These are phyloP conservation scores for Pogoniulus pusillus DNA, from an alignment of 2,797 vertebrate species.

Conservation along the genomic window DNA sequence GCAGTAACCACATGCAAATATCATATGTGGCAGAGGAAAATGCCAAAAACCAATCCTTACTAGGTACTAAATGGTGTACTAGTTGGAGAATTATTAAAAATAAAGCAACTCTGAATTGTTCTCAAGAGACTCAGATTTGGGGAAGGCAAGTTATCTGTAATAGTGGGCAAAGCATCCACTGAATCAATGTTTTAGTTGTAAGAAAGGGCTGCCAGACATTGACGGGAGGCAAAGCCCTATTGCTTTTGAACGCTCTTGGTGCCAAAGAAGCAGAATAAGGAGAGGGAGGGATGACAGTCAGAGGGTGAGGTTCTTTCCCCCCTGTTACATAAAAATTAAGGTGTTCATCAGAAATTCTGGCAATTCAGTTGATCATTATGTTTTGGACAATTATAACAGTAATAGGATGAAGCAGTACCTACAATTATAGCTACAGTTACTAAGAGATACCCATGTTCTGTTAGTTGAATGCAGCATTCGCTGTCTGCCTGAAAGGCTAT, in stretches of 20 bases:
- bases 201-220: neutral
- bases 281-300: neutral
- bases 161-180: conserved; percentile 26
- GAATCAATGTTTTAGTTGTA: conserved; percentile 26
- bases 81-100: neutral
- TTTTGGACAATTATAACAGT: neutral
- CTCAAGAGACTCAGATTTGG: neutral
- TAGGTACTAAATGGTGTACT: neutral
- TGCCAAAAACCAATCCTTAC: neutral
- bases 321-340: neutral
- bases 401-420: conserved; percentile 14
- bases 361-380: neutral
- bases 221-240: neutral
- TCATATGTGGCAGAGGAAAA: neutral
- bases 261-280: neutral
- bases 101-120: neutral
- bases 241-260: neutral
- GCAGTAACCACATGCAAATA: neutral
- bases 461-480: conserved; percentile 18
- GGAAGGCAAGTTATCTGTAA: neutral
- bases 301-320: neutral
- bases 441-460: conserved; percentile 5
- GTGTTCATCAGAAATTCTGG: neutral
- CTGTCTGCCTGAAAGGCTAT: neutral
- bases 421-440: conserved; percentile 47